Conservation (phyloP, 2,113 vertebrate species). For the Hoplias malabaricus region DNA sequence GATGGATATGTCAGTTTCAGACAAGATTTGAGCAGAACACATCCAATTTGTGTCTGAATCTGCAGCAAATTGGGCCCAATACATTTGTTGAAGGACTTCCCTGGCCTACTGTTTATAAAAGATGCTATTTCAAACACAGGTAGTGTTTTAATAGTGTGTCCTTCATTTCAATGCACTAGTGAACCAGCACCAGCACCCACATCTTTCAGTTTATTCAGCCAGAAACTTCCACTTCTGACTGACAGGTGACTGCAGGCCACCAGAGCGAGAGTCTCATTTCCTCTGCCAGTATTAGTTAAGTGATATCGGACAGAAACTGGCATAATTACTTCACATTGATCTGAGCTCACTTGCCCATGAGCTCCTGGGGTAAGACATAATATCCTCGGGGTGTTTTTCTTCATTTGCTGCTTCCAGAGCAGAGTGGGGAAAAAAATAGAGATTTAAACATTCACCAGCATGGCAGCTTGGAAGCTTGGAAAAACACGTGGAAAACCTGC, state of each 20-base stretch:
- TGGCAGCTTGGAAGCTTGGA: neutral
- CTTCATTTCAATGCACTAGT: neutral
- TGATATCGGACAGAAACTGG: slow-evolving; percentile 12
- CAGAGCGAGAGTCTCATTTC: neutral
- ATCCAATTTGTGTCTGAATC: too few species aligned
- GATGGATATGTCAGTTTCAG: too few species aligned
- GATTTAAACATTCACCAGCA: neutral
- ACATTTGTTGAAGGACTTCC: too few species aligned
- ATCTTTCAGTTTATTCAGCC: neutral
- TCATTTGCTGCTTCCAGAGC: neutral
- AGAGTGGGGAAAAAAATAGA: neutral
- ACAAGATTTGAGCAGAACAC: too few species aligned
- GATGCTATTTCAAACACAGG: too few species aligned
- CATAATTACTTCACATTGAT: slow-evolving; percentile 1
- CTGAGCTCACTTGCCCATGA: neutral
- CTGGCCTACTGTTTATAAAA: too few species aligned
- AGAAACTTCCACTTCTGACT: neutral
- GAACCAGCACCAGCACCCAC: neutral
- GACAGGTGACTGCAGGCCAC: neutral
- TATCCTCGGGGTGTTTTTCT: slow-evolving; percentile 25
- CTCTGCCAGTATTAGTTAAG: neutral
- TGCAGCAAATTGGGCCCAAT: too few species aligned
- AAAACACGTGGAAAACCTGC: neutral
- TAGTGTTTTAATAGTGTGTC: too few species aligned
- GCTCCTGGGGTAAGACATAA: neutral